These are phyloP conservation scores for Pachyrhynchus sulphureomaculatus DNA, from an alignment of 1,140 invertebrate species.

Conservation along the genomic window DNA sequence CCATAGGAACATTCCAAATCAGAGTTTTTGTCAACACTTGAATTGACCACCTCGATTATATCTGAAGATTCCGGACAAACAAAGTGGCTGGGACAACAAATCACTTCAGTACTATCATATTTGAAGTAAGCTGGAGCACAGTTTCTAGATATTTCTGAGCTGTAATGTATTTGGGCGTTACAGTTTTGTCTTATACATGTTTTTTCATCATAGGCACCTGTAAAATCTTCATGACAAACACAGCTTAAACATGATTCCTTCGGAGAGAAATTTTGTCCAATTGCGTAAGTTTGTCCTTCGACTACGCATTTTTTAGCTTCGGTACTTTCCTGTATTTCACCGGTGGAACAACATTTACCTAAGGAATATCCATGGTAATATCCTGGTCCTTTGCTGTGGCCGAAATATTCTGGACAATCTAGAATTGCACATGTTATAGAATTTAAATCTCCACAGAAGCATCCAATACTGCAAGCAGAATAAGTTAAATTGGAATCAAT, in stretches of 20 bases:
- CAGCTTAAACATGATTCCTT: constrained; percentile 37
- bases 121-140: constrained; percentile 23
- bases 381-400: background rate
- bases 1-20: constrained; percentile 29
- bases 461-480: constrained; percentile 23
- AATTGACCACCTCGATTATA: constrained; percentile 4
- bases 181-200: constrained; percentile 31
- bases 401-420: constrained; percentile 33
- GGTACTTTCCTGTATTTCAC: constrained; percentile 24
- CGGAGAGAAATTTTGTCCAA: constrained; percentile 38
- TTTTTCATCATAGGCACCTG: constrained; percentile 33
- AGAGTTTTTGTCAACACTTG: background rate
- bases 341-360: constrained; percentile 34
- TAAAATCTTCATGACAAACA: constrained; percentile 39
- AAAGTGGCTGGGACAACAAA: constrained; percentile 1
- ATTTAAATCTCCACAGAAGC: constrained; percentile 1
- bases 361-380: constrained; percentile 31
- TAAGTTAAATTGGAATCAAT: constrained; percentile 16
- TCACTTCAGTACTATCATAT: background rate
- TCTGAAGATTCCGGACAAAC: background rate
- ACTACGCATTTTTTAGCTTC: constrained; percentile 36
- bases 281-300: constrained; percentile 30
- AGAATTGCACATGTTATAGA: constrained; percentile 22
- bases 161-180: constrained; percentile 16
- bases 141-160: constrained; percentile 15